Conservation (phyloP, 1,140 invertebrate species). For the Oryctes rhinoceros region DNA sequence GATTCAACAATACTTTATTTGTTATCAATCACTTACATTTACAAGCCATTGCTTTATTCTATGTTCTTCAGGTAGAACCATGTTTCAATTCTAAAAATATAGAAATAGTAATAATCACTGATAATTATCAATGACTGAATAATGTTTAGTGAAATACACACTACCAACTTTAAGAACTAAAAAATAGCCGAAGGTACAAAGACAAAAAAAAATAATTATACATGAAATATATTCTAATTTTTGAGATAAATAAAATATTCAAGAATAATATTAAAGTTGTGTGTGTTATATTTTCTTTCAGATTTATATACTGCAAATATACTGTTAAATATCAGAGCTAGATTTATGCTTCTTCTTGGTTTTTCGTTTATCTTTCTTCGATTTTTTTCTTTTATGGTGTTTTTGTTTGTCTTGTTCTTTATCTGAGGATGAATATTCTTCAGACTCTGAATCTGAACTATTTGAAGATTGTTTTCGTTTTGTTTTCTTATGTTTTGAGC, state of each 20-base stretch:
- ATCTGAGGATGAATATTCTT: not conserved
- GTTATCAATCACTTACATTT: slow-evolving; percentile 58
- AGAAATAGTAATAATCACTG: not conserved
- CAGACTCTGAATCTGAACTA: not conserved
- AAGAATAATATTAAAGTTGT: too few species aligned
- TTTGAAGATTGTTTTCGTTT: slow-evolving; percentile 37
- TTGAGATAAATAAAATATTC: too few species aligned
- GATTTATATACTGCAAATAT: not conserved
- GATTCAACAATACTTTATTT: slow-evolving; percentile 41
- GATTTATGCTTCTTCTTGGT: slow-evolving; percentile 3
- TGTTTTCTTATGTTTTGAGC: slow-evolving; percentile 55
- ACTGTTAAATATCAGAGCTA: not conserved
- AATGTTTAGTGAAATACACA: not conserved
- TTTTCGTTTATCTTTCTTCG: slow-evolving; percentile 2
- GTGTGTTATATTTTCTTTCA: too few species aligned
- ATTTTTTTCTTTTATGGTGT: slow-evolving; percentile 24
- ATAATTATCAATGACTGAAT: not conserved
- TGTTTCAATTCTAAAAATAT: slow-evolving; percentile 12
- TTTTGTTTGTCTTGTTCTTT: slow-evolving; percentile 1
- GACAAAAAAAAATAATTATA: too few species aligned
- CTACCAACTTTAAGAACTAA: not conserved
- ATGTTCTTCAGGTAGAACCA: slow-evolving; percentile 59
- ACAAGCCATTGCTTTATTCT: slow-evolving; percentile 66
- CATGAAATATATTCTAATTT: too few species aligned
- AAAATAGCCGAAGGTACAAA: not conserved